phyloP scores from a whole-genome alignment of 2,797 vertebrate genomes.

The Pipistrellus pipistrellus region DNA sequence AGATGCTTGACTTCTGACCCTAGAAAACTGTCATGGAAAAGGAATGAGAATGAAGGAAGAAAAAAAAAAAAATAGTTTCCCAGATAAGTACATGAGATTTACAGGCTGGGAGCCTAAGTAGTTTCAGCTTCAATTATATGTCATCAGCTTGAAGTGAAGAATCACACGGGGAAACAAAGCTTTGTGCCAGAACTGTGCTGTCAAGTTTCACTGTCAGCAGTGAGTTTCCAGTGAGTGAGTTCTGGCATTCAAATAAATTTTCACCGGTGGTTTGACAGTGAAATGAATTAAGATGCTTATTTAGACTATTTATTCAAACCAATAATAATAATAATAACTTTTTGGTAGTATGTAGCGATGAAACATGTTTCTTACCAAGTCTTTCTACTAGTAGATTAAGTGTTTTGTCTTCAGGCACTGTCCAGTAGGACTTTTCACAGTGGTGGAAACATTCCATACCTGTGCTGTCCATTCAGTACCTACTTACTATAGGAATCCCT shows the following conservation, averaged over 20 bases:
- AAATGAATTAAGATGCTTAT: background rate
- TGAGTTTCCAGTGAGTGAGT: slow-evolving; percentile 7
- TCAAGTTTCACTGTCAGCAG: background rate
- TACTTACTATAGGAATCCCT: background rate
- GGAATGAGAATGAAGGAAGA: slow-evolving; percentile 33
- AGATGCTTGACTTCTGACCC: slow-evolving; percentile 42
- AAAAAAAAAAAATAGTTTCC: slow-evolving; percentile 46
- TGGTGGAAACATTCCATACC: background rate
- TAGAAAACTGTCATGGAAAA: slow-evolving; percentile 20
- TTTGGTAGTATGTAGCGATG: background rate
- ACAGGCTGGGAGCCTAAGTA: background rate
- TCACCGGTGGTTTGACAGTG: background rate
- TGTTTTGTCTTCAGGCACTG: background rate
- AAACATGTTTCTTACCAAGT: background rate
- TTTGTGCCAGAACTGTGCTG: background rate
- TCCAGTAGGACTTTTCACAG: background rate
- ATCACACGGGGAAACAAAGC: background rate
- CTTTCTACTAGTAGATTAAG: background rate
- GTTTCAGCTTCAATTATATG: background rate
- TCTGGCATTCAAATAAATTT: background rate
- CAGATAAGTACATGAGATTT: slow-evolving; percentile 45
- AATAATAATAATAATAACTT: background rate
- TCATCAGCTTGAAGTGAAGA: background rate
- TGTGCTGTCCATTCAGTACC: background rate
- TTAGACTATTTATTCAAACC: slow-evolving; percentile 18